These are phyloP conservation scores for Limnodromus scolopaceus DNA, from an alignment of 2,797 vertebrate species.

Conservation along the genomic window DNA sequence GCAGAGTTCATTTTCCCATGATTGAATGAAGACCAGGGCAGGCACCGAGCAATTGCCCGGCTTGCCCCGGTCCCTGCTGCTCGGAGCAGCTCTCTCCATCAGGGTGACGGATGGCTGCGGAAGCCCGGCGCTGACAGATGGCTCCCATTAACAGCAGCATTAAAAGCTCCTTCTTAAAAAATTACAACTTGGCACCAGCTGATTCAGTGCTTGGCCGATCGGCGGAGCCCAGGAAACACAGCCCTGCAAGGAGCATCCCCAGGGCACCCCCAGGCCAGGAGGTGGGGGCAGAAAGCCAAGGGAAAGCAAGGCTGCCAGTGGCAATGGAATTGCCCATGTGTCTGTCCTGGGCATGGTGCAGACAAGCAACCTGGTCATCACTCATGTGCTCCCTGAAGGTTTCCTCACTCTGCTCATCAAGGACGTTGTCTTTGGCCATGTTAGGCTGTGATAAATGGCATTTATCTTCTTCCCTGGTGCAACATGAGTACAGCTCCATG, in stretches of 20 bases:
- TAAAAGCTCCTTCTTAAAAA: neutral
- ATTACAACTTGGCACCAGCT: neutral
- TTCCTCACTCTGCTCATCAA: neutral
- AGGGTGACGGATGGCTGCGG: neutral
- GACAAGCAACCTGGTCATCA: neutral
- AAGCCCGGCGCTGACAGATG: neutral
- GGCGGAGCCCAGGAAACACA: neutral
- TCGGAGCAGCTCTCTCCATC: neutral
- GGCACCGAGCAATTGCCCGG: neutral
- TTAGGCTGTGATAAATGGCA: conserved; percentile 20
- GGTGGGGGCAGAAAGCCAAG: neutral
- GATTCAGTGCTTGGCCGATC: neutral
- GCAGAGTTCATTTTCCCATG: neutral
- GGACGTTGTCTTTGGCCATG: neutral
- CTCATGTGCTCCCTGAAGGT: neutral
- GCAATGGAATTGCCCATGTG: neutral
- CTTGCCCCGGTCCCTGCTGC: neutral
- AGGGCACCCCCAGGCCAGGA: neutral
- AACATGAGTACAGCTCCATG: neutral
- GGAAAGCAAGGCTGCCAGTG: neutral
- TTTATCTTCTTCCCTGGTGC: neutral
- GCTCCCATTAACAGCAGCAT: neutral
- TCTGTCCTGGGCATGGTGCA: neutral
- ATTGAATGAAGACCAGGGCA: neutral
- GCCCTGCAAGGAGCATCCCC: neutral